Percentiles rank a stretch among this genome's conserved stretches.
Evolutionary conservation across 2,113 vertebrate genomes (phyloP).

Genomic region (Motacilla alba): DNA sequence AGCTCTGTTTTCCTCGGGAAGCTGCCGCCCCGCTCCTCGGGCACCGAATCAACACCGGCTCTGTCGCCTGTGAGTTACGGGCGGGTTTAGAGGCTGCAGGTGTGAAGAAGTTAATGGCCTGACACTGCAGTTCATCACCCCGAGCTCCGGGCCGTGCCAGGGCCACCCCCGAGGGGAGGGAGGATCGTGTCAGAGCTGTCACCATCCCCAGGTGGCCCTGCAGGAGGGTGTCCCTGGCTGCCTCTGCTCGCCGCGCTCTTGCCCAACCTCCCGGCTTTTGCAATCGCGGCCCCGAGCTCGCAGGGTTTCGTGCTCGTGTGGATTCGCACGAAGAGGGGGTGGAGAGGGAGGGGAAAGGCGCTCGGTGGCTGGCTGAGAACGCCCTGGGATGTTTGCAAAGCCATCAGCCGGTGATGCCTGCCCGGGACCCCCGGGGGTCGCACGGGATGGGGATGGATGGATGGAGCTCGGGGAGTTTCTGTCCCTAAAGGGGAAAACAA

Average conservation of each 20-base stretch:
- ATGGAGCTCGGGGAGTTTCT: not conserved
- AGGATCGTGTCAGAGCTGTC: not conserved
- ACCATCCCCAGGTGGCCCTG: not conserved
- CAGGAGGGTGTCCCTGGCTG: not conserved
- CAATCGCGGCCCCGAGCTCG: not conserved
- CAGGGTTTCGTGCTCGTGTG: not conserved
- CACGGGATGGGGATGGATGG: rapidly evolving
- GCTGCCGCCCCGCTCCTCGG: not conserved
- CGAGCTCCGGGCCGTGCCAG: not conserved
- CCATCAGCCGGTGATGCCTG: not conserved
- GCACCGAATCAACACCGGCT: not conserved
- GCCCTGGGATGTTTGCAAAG: not conserved
- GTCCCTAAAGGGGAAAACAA: not conserved
- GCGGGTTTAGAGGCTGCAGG: not conserved
- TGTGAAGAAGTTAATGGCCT: constrained; percentile 46
- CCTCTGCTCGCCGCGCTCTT: not conserved
- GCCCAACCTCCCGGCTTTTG: not conserved
- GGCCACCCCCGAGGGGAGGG: not conserved
- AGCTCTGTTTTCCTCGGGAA: not conserved
- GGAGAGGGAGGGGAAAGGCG: not conserved
- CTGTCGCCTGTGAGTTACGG: constrained; percentile 25
- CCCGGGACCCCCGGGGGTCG: not conserved
- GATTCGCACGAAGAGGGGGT: not conserved
- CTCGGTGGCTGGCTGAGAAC: not conserved
- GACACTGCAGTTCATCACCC: constrained; percentile 21